Evolutionary conservation across 2,797 vertebrate species (phyloP).

Genomic region (Neosilurus mollespiculum): DNA sequence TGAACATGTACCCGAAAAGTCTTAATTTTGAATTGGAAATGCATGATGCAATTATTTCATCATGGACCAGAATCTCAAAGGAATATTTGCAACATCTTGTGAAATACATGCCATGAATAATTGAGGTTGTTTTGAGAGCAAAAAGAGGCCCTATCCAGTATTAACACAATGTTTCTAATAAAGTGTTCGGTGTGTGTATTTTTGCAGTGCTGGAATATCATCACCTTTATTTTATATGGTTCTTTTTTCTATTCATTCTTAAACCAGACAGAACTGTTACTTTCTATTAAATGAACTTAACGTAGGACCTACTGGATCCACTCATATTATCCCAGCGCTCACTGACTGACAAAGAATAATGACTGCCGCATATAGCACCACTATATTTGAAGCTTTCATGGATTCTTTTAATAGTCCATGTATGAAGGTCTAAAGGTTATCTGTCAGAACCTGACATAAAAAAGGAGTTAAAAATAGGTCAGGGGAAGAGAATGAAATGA

Average conservation of each 20-base stretch:
- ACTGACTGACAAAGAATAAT: slow-evolving; percentile 27
- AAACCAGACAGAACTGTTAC: neutral
- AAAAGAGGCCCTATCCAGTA: too few relatives aligned
- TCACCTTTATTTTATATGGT: neutral
- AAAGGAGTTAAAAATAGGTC: slow-evolving; percentile 19
- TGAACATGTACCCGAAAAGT: neutral
- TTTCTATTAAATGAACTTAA: slow-evolving; percentile 17
- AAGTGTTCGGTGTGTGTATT: neutral
- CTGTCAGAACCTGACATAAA: slow-evolving; percentile 28
- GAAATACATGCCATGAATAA: neutral
- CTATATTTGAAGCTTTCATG: slow-evolving; percentile 3
- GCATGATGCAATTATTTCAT: neutral
- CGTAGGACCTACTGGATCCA: neutral
- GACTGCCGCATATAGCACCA: slow-evolving; percentile 15
- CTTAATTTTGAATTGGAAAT: too few relatives aligned
- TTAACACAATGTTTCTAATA: too few relatives aligned
- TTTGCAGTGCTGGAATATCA: neutral
- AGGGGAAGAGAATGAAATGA: slow-evolving; percentile 17
- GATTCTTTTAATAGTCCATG: slow-evolving; percentile 26
- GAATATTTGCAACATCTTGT: neutral
- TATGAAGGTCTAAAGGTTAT: slow-evolving; percentile 30
- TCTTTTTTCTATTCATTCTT: neutral
- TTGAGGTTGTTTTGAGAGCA: too few relatives aligned
- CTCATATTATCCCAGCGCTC: slow-evolving; percentile 8
- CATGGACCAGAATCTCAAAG: neutral